A percentile compares a stretch with the other conserved stretches of the same genome.
phyloP scores from a whole-genome alignment of 2,888 invertebrate species.

The Leptinotarsa peninsularis region DNA sequence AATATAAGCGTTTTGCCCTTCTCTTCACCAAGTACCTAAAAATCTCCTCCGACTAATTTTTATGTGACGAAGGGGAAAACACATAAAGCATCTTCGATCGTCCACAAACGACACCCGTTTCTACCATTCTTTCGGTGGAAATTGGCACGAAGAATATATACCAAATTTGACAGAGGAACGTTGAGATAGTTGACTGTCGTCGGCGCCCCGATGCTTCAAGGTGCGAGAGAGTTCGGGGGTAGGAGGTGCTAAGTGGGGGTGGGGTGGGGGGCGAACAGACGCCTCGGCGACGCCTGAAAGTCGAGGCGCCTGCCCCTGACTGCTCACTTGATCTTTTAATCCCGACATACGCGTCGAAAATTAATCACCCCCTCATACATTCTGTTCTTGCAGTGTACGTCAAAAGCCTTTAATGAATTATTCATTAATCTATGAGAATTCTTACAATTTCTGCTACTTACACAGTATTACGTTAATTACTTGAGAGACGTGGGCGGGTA shows the following conservation, averaged over 20 bases:
- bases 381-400: slow-evolving; percentile 58
- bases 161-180: slow-evolving; percentile 19
- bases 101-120: not conserved
- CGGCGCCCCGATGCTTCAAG: slow-evolving; percentile 50
- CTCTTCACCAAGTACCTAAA: not conserved
- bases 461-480: slow-evolving; percentile 59
- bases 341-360: slow-evolving; percentile 66
- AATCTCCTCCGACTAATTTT: not conserved
- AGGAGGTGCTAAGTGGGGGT: slow-evolving; percentile 36
- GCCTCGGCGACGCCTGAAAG: slow-evolving; percentile 64
- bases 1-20: no score
- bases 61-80: not conserved
- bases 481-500: slow-evolving; percentile 44
- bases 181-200: slow-evolving; percentile 55
- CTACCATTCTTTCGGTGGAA: not conserved
- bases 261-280: slow-evolving; percentile 56
- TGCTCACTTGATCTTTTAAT: slow-evolving; percentile 67
- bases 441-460: slow-evolving; percentile 62
- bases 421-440: slow-evolving; percentile 64
- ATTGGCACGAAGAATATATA: slow-evolving; percentile 15
- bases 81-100: not conserved
- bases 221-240: slow-evolving; percentile 45
- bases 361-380: slow-evolving; percentile 62
- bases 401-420: slow-evolving; percentile 62
- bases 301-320: slow-evolving; percentile 65